Base-by-base conservation (phyloP, 2,113 vertebrate genomes). In the Blennius ocellaris region DNA sequence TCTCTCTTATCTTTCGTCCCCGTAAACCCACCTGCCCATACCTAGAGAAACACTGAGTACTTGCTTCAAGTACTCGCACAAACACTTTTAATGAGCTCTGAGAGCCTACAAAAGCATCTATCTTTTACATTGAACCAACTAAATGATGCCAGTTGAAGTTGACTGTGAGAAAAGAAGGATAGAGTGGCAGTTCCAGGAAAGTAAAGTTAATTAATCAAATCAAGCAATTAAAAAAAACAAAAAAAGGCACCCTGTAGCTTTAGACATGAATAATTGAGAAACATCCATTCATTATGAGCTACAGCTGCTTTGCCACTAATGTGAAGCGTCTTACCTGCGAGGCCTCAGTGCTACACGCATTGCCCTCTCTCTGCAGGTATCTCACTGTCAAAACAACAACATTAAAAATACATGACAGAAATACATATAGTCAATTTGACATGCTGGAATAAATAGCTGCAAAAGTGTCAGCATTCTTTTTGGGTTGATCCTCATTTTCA, bases 281-380 rank as follows among this genome's bases (percentile, higher is more conserved):
- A 30, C 21, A 30, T 30, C 21, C 21, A 4, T 30, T 30, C 21
- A 30, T 30, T 30, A 2, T 30, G 21, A 30, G 21, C 21, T 30
- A 2, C 41, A 50, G 36, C 41, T 37, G 15, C 49, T 50, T 30
- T 14, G 14, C 11, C 36, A 58, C 39, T 14, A 51, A 49, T 56
- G 12, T 9, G 36, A 57, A 44, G 43, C n/a, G 43, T 8, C 84
- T 90, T 90, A 93, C 92, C 92, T 93, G 65, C 90, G 89, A 52
- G 86, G 90, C 37, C 91, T 77, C 63, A 93, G 64, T 17, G 79
- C 53, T 38, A 89, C 70, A 11, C 82, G 88, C 92, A 93, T 93
- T 69, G 50, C 81, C 67, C 17, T 45, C 54, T 37, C 21, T 56
- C 80, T 11, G 49, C 70, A 43, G 49, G 60, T 52, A 51, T 74